Base-by-base conservation (phyloP, 2,888 invertebrate species). In the Scaptomyza flava region DNA sequence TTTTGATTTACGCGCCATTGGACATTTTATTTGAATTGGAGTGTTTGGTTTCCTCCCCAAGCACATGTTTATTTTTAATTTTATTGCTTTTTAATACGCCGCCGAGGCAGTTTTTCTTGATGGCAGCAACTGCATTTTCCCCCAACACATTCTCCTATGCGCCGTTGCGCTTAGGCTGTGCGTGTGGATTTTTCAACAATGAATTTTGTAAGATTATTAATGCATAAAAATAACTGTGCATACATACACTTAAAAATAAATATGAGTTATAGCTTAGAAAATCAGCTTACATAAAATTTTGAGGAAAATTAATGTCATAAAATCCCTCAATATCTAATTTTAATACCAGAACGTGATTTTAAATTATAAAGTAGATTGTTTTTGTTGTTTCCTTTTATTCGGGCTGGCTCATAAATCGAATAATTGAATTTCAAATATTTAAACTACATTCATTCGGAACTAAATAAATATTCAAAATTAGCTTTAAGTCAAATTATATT, bases 21-120 rank as follows among this genome's bases (percentile, higher is more conserved):
- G 83, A 78, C 68, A 78, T 85, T 88, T 87, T 75, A 75, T 77
- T 82, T 79, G 77, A 73, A 77, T 77, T 67, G 73, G 67, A 66
- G 71, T 68, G 64, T 64, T 62, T 34, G 64, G 64, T 64, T 64
- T 64, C 52, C 71, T 79, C 80, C 79, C 86, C 72, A 71, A 61
- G 81, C 67, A 69, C 79, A 69, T 78, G 75, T 80, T 84, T 89
- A 79, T 89, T 88, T 80, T 84, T 89, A 79, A 88, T 87, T 82
- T 89, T 88, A 89, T 86, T 87, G 89, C 82, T 87, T 87, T 89
- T 89, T 89, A 88, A 89, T 89, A 89, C 89, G 82, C 77, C 79
- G 71, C 48, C 57, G 81, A 75, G 81, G 83, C 86, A 83, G 83
- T 86, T 86, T 81, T 80, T 63, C 42, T 17, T 33, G 17, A 52